Base-by-base conservation (phyloP, 1,140 invertebrate genomes). In the Neodiprion fabricii region DNA sequence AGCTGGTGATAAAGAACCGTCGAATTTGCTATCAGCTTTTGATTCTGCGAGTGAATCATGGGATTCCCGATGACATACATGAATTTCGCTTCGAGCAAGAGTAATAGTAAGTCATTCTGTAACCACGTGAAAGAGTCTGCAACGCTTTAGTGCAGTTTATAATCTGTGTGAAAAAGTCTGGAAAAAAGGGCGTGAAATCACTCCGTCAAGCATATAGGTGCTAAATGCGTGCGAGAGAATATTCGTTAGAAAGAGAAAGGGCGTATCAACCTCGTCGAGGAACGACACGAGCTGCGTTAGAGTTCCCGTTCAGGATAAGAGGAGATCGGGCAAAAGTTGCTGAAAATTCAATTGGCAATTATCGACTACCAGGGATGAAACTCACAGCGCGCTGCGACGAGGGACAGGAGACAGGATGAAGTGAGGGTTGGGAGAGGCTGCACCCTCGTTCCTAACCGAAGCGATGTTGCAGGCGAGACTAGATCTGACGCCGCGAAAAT, bases 311-410 rank as follows among this genome's bases (percentile, higher is more conserved):
- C 2, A 40, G 28, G 53, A 61, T 12, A 61, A 61, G 53, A 61
- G 53, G 28, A 40, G 28, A 9, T 17, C 8, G 53, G 11, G n/a
- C 9, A 61, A 61, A 14, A 61, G 11, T 61, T 61, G 53, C 53
- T 61, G 53, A 61, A 61, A 61, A 61, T 61, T 61, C 53, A 61
- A 61, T 61, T 61, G 53, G 53, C 53, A 61, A 61, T 61, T 61
- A 61, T 61, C 53, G 53, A 61, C 9, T 5, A 5, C 28, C 5
- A 61, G 53, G 53, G 53, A 12, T 61, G 53, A 8, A 61, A 61
- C 53, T 61, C n/a, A 17, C n/a, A 9, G 53, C 9, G 53, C 53
- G 53, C 9, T 12, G 53, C 53, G 9, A 61, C n/a, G n/a, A 61
- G 53, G 53, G 53, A 61, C 8, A 61, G 53, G 53, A 61, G 11